Evolutionary conservation across 2,888 invertebrate genomes (phyloP).

Genomic region (Perithous albicinctus): DNA sequence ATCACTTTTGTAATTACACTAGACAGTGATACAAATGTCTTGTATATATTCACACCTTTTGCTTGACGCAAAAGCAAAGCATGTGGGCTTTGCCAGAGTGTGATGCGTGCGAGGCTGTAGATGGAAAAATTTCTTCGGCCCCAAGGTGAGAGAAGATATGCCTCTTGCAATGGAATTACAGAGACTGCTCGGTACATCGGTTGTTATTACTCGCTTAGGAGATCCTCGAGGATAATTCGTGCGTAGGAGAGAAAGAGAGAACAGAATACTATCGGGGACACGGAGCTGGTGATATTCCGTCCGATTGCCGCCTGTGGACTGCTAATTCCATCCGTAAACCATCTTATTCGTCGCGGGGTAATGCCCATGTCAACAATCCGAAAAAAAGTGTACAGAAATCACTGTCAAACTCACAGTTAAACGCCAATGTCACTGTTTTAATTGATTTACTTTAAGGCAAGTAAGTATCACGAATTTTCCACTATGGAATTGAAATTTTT

Average conservation of each 20-base stretch:
- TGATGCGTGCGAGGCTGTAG: constrained; percentile 4
- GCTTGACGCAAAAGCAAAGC: background rate
- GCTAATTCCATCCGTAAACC: constrained; percentile 7
- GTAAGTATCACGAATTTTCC: background rate
- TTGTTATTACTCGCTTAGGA: constrained; percentile 2
- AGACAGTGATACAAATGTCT: background rate
- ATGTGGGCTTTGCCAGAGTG: background rate
- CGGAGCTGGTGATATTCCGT: constrained; percentile 1
- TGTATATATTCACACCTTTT: constrained; percentile 14
- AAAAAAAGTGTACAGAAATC: background rate
- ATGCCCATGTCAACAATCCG: constrained; percentile 1
- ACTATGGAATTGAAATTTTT: background rate
- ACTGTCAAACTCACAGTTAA: background rate
- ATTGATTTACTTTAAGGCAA: background rate
- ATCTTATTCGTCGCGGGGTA: background rate
- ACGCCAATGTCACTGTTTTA: background rate
- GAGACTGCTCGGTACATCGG: constrained; percentile 14
- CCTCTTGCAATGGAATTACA: constrained; percentile 1
- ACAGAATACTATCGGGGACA: background rate
- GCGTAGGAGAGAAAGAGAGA: constrained; percentile 6
- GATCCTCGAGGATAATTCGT: constrained; percentile 7
- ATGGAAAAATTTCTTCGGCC: background rate
- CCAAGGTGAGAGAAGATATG: constrained; percentile 22
- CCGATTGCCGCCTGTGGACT: background rate
- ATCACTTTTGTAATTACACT: constrained; percentile 3